These are phyloP conservation scores for Polietes domitor DNA, from an alignment of 2,888 invertebrate species.

Conservation along the genomic window DNA sequence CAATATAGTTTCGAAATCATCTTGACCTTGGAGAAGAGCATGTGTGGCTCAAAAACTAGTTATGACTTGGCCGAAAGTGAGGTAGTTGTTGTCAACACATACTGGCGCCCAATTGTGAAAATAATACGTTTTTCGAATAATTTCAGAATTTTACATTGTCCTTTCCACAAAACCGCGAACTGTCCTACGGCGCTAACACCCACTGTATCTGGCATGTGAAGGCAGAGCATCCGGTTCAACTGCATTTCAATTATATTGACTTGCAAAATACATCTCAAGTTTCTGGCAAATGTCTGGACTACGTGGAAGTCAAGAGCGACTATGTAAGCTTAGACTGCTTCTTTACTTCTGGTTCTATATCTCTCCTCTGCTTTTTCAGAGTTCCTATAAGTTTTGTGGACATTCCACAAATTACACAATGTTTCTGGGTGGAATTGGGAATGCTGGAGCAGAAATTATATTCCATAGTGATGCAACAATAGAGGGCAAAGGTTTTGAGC, in stretches of 20 bases:
- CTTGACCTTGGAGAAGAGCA: constrained; percentile 82
- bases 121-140: no score
- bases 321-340: constrained; percentile 72
- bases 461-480: constrained; percentile 72
- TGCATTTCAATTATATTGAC: constrained; percentile 83
- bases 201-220: constrained; percentile 84
- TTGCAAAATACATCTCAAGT: constrained; percentile 79
- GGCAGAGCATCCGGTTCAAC: constrained; percentile 70
- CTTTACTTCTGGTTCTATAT: no score
- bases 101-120: no score
- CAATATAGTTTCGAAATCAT: constrained; percentile 84
- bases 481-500: constrained; percentile 70
- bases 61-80: constrained; percentile 78
- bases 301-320: constrained; percentile 67
- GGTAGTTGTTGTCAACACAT: constrained; percentile 68
- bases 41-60: constrained; percentile 83
- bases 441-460: constrained; percentile 68
- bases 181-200: constrained; percentile 82
- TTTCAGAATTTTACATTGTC: constrained; percentile 66
- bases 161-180: constrained; percentile 59
- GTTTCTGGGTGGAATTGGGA: background rate
- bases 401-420: constrained; percentile 60
- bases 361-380: no score
- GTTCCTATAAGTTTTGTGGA: constrained; percentile 67
- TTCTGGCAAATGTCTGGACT: constrained; percentile 77